Base-by-base conservation (phyloP, 2,113 vertebrate species). In the Coptodon bakossiorum region DNA sequence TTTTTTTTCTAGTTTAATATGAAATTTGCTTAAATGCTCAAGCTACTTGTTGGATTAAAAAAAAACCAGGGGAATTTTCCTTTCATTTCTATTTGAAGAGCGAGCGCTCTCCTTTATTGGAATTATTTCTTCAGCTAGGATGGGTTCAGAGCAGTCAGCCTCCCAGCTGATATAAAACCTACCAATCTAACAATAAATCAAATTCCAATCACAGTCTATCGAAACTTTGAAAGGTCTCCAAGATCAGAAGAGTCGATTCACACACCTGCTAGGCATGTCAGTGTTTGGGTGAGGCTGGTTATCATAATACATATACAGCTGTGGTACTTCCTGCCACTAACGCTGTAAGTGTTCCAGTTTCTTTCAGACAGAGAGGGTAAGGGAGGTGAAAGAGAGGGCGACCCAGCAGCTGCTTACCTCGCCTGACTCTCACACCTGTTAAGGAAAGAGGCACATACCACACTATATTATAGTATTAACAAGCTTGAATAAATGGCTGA, bases 251-350 rank as follows among this genome's bases (percentile, higher is more conserved):
- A 94, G 89, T 88, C 89, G 85, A 85, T 85, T 86, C 66, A 89
- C 86, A 94, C 93, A 94, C 94, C 95, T 95, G 95, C 94, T 91
- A 73, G 93, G 93, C 93, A 93, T 93, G 89, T 94, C 93, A 93
- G 82, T 73, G 89, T 93, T 91, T 84, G 86, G 92, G 89, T 91
- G 85, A 92, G 84, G 88, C 90, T 90, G 90, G 86, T 86, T 92
- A 85, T 83, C 53, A 24, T 50, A 83, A 63, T 73, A 73, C 83
- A 82, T 36, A 85, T 29, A 91, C 88, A 92, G 90, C 71, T 90
- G 84, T 93, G 93, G 92, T 90, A 94, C 90, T 89, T 93, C 89
- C 93, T 93, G 86, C 88, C 90, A 91, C 88, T 91, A 91, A 92
- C 3, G 91, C 92, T 93, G 92, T 88, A 95, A 94, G 71, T 86